Percentiles rank a stretch among this genome's conserved stretches.
Conservation (phyloP, 2,113 vertebrate genomes). For the Brachypteracias leptosomus region DNA sequence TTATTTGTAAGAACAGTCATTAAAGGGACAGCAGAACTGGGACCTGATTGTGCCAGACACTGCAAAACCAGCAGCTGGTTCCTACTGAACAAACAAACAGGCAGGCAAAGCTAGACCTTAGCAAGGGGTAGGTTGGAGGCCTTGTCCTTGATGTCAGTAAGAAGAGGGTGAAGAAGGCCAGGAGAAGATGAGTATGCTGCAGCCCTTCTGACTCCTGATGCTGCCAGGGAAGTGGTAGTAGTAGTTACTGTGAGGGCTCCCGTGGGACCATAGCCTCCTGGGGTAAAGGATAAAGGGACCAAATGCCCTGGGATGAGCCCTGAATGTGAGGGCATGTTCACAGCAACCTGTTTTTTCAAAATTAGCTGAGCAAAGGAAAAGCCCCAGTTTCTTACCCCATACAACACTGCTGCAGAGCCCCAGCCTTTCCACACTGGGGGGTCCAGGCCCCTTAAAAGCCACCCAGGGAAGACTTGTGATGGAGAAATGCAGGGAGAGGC, state of each 20-base stretch:
- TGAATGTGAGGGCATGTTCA: neutral
- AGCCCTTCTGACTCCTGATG: neutral
- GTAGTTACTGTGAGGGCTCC: neutral
- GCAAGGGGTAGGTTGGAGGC: neutral
- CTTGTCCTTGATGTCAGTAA: neutral
- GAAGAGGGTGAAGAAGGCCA: neutral
- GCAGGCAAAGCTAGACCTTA: neutral
- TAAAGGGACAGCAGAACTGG: neutral
- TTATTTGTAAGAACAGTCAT: neutral
- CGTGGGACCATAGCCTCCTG: rapidly evolving
- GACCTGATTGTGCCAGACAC: neutral
- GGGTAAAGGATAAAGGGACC: neutral
- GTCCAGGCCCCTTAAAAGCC: neutral
- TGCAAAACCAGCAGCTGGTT: neutral
- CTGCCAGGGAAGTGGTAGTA: neutral
- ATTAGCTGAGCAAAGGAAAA: neutral
- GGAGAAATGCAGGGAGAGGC: neutral
- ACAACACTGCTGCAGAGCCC: neutral
- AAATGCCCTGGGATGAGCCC: neutral
- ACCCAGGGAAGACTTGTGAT: neutral
- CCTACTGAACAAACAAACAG: neutral
- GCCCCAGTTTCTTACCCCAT: neutral
- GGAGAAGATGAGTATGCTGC: neutral
- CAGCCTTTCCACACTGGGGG: neutral
- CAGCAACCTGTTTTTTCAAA: neutral